Percentiles rank a stretch among this genome's conserved stretches.
phyloP scores from a whole-genome alignment of 1,140 invertebrate species.

The Hylaeus anthracinus region DNA sequence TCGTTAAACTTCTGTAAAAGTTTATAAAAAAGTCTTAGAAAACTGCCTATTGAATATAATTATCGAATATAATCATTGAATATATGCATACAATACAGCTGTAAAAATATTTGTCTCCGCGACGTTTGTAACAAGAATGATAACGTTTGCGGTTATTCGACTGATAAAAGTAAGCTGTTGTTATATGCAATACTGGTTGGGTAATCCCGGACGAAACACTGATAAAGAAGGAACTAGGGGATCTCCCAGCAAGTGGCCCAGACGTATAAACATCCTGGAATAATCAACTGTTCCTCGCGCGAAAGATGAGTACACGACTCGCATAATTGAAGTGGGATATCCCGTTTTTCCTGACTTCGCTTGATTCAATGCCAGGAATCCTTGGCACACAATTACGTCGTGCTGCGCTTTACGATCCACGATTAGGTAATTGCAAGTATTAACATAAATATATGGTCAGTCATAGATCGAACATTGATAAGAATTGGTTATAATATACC shows the following conservation, averaged over 20 bases:
- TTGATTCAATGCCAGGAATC: constrained; percentile 50
- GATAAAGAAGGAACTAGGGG: not conserved
- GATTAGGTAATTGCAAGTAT: constrained; percentile 10
- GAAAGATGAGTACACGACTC: constrained; percentile 9
- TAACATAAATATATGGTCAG: not conserved
- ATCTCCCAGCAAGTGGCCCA: not conserved
- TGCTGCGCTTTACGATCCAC: not conserved
- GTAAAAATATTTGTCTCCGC: too few species aligned
- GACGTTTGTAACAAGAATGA: not conserved
- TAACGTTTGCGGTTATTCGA: not conserved
- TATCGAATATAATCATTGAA: too few species aligned
- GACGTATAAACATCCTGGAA: constrained; percentile 11
- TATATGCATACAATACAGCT: too few species aligned
- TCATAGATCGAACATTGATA: not conserved
- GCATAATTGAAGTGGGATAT: constrained; percentile 35
- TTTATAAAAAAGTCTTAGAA: too few species aligned
- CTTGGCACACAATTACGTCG: not conserved
- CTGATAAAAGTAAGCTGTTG: not conserved
- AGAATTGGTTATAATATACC: not conserved
- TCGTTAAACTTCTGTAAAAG: too few species aligned
- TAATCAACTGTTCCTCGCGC: not conserved
- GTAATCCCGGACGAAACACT: not conserved
- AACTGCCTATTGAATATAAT: too few species aligned
- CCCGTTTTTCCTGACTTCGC: constrained; percentile 26
- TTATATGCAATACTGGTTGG: not conserved